Conservation (phyloP, 2,888 invertebrate genomes). For the Halictus ligatus region DNA sequence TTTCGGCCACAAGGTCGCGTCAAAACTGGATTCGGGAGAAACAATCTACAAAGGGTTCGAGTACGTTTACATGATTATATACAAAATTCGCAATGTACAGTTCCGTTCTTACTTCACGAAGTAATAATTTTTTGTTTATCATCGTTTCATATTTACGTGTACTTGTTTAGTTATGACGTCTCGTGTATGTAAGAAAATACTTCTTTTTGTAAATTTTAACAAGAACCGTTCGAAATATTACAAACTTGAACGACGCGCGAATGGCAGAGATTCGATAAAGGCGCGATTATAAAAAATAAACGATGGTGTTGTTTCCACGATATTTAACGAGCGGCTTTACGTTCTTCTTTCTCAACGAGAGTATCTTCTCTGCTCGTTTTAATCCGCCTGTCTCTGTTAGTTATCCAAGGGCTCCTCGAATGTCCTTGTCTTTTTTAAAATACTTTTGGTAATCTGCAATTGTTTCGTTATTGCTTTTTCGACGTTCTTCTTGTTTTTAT, state of each 20-base stretch:
- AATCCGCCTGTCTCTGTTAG: conserved; percentile 44
- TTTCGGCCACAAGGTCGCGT: conserved; percentile 34
- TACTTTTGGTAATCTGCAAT: conserved; percentile 80
- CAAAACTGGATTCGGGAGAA: conserved; percentile 47
- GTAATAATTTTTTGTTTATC: conserved; percentile 10
- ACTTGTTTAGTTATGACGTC: conserved; percentile 27
- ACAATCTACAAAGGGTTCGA: conserved; percentile 60
- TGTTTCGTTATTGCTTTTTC: conserved; percentile 90
- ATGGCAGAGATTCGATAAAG: conserved; percentile 15
- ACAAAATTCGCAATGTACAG: conserved; percentile 75
- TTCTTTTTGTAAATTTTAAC: conserved; percentile 51
- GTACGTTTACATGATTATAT: conserved; percentile 64
- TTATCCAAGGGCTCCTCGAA: conserved; percentile 81
- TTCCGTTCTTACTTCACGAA: conserved; percentile 37
- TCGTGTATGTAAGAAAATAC: conserved; percentile 72
- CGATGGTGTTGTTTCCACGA: conserved; percentile 28
- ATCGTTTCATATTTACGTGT: neutral
- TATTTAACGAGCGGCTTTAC: conserved; percentile 31
- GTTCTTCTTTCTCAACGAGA: neutral
- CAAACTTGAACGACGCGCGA: conserved; percentile 15
- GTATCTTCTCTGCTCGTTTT: neutral
- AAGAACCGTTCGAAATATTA: conserved; percentile 29
- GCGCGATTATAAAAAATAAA: conserved; percentile 41
- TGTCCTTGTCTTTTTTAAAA: conserved; percentile 82
- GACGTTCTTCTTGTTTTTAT: conserved; percentile 92